Evolutionary conservation across 2,888 invertebrate genomes (phyloP).

Genomic region (Chrysolina haemoptera): DNA sequence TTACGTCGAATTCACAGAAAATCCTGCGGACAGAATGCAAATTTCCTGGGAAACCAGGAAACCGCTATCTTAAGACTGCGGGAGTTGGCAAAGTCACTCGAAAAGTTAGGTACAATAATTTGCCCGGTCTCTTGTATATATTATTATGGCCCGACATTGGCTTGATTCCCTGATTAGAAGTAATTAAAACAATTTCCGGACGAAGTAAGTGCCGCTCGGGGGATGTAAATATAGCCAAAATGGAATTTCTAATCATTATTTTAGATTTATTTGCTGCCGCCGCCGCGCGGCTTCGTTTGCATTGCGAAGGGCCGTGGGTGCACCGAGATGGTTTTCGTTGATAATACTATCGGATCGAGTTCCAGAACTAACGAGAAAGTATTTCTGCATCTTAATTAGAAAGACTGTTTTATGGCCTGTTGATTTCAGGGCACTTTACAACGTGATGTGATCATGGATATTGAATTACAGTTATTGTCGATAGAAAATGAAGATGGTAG

Average conservation of each 20-base stretch:
- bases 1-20: not conserved
- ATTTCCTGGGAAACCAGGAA: constrained; percentile 16
- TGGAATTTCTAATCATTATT: constrained; percentile 30
- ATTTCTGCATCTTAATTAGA: not conserved
- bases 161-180: constrained; percentile 22
- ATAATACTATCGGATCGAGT: constrained; percentile 7
- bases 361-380: constrained; percentile 5
- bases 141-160: constrained; percentile 25
- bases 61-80: constrained; percentile 6
- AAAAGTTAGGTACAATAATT: constrained; percentile 25
- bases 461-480: too few species aligned
- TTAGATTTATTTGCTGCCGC: constrained; percentile 25
- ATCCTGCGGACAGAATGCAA: constrained; percentile 21
- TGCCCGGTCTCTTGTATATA: constrained; percentile 26
- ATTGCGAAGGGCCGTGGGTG: not conserved
- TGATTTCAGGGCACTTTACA: too few species aligned
- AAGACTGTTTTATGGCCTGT: too few species aligned
- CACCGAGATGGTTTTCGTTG: constrained; percentile 3
- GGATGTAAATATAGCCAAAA: constrained; percentile 25
- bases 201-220: constrained; percentile 22
- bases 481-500: too few species aligned
- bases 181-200: constrained; percentile 28
- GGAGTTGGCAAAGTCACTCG: constrained; percentile 21
- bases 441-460: too few species aligned
- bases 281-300: constrained; percentile 12